Evolutionary conservation across 1,140 invertebrate species (phyloP).

Genomic region (Augochlora pura): DNA sequence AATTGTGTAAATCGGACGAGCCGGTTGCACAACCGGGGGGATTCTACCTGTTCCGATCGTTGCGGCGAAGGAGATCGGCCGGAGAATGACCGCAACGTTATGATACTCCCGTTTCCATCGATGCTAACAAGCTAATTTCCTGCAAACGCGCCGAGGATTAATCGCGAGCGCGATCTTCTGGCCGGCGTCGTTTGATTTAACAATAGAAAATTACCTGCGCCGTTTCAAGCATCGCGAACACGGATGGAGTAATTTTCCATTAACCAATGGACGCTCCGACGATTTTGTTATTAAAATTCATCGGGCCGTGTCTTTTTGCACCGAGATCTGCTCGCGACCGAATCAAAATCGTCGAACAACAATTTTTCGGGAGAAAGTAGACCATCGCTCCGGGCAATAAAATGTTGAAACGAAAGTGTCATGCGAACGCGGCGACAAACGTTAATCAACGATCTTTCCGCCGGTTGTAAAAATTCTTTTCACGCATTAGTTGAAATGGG

Average conservation of each 20-base stretch:
- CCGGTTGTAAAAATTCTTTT: too few species aligned
- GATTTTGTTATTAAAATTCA: too few species aligned
- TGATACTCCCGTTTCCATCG: constrained; percentile 19
- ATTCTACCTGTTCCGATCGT: not conserved
- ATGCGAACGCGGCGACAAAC: too few species aligned
- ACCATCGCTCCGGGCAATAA: not conserved
- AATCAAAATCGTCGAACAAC: too few species aligned
- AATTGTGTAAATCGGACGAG: constrained; percentile 42
- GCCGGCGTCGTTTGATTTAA: not conserved
- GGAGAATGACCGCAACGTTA: constrained; percentile 32
- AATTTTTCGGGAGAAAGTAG: too few species aligned
- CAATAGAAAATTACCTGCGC: not conserved
- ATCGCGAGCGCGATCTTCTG: not conserved
- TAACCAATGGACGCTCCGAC: too few species aligned
- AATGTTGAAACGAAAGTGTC: too few species aligned
- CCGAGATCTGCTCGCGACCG: too few species aligned
- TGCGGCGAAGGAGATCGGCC: constrained; percentile 17
- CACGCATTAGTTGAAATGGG: too few species aligned
- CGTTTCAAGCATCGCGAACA: not conserved
- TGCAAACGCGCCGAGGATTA: constrained; percentile 5
- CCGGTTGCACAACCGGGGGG: constrained; percentile 21
- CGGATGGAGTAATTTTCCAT: not conserved
- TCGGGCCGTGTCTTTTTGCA: too few species aligned
- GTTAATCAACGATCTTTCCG: too few species aligned
- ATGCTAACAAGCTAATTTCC: not conserved